Evolutionary conservation across 2,113 vertebrate genomes (phyloP).

Genomic region (Etheostoma spectabile): DNA sequence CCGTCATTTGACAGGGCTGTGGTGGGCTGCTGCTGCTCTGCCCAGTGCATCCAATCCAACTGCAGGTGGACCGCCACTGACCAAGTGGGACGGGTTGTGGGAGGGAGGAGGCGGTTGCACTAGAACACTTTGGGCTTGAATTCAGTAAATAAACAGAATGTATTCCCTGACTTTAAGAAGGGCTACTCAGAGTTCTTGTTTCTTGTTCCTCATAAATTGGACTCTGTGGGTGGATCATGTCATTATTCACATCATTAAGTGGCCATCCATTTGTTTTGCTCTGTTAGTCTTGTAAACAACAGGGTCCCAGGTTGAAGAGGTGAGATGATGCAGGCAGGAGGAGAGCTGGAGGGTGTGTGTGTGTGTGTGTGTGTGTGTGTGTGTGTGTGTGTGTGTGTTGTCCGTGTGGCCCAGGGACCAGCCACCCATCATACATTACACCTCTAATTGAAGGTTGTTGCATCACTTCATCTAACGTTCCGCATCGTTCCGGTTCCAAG

Average conservation of each 20-base stretch:
- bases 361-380: slow-evolving; percentile 18
- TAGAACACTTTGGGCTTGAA: no score
- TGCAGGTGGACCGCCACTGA: no score
- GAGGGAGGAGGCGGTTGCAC: neutral
- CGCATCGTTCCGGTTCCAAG: no score
- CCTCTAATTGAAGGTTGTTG: no score
- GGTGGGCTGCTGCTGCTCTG: no score
- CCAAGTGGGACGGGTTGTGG: no score
- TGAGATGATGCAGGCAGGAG: slow-evolving; percentile 12
- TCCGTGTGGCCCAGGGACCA: no score
- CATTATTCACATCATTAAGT: slow-evolving; percentile 16
- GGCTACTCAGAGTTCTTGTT: neutral
- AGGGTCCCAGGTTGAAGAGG: slow-evolving; percentile 34
- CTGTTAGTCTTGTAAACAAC: slow-evolving; percentile 11
- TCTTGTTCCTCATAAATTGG: slow-evolving; percentile 9
- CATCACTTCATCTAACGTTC: no score
- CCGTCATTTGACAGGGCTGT: no score
- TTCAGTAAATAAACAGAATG: neutral
- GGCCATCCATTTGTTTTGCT: slow-evolving; percentile 7
- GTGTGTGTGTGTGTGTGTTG: no score
- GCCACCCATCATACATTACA: no score
- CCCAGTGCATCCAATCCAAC: no score
- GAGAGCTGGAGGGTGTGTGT: neutral
- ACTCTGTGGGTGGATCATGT: slow-evolving; percentile 19
- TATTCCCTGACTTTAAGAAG: neutral